A percentile compares a stretch with the other conserved stretches of the same genome.
Conservation (phyloP, 2,888 invertebrate genomes). For the Eucriotettix oculatus region DNA sequence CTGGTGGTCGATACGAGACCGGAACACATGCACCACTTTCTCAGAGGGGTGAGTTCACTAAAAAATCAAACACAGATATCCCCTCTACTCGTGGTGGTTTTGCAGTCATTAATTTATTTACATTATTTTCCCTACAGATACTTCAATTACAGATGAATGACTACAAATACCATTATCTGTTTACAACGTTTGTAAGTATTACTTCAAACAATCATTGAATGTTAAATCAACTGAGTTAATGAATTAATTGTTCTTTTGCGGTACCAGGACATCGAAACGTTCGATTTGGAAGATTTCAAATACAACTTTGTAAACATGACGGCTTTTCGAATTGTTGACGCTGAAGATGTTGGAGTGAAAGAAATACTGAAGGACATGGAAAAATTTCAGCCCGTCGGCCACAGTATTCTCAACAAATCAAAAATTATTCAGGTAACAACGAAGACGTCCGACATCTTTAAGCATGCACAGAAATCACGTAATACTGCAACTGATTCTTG, state of each 20-base stretch:
- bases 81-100: not conserved
- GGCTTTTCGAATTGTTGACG: constrained; percentile 55
- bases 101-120: not conserved
- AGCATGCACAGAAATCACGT: too few species aligned
- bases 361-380: constrained; percentile 56
- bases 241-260: not conserved
- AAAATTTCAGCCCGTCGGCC: constrained; percentile 38
- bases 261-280: constrained; percentile 42
- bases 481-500: too few species aligned
- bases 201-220: not conserved
- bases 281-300: constrained; percentile 52
- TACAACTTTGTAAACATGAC: constrained; percentile 64
- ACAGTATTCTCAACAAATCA: constrained; percentile 29
- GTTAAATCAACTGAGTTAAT: not conserved
- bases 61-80: not conserved
- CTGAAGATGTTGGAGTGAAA: constrained; percentile 44
- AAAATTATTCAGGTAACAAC: constrained; percentile 31
- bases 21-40: constrained; percentile 50
- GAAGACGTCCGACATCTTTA: not conserved
- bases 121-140: constrained; percentile 35
- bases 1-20: constrained; percentile 61
- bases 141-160: constrained; percentile 70
- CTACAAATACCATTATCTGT: constrained; percentile 68
- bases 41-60: constrained; percentile 49
- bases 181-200: constrained; percentile 48